Evolutionary conservation across 2,797 vertebrate genomes (phyloP).

Genomic region (Corythornis leucogaster): DNA sequence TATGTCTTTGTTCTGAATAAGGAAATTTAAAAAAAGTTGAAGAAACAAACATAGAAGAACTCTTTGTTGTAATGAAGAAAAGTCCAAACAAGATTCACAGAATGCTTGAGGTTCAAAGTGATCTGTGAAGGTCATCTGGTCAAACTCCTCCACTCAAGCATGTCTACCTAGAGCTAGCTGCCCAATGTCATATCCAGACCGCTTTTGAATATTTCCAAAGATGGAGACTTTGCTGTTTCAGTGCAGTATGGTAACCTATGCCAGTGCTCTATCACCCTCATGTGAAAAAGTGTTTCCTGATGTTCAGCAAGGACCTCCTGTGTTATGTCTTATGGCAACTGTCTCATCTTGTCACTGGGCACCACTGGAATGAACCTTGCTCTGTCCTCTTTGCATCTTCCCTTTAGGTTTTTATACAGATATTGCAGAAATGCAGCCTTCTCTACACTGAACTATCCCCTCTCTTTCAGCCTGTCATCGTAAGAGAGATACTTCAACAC

Average conservation of each 20-base stretch:
- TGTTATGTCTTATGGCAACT: background rate
- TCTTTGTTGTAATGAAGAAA: background rate
- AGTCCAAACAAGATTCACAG: background rate
- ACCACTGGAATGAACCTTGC: too few species aligned
- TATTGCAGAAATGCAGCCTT: background rate
- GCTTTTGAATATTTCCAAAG: background rate
- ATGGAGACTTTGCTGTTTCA: background rate
- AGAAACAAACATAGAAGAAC: background rate
- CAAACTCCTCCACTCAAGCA: background rate
- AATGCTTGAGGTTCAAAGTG: background rate
- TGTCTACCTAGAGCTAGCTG: background rate
- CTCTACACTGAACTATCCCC: background rate
- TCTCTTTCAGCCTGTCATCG: background rate
- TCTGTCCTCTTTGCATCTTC: too few species aligned
- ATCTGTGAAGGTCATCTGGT: background rate
- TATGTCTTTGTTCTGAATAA: background rate
- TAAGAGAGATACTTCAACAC: background rate
- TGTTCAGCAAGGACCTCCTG: background rate
- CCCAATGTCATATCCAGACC: fast-evolving
- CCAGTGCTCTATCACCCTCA: background rate
- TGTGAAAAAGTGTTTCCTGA: background rate
- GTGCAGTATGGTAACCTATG: background rate
- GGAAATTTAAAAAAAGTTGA: background rate
- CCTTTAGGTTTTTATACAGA: background rate
- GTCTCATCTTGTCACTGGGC: background rate